These are phyloP conservation scores for Argyra leucocephala DNA, from an alignment of 2,888 invertebrate genomes.

Conservation along the genomic window DNA sequence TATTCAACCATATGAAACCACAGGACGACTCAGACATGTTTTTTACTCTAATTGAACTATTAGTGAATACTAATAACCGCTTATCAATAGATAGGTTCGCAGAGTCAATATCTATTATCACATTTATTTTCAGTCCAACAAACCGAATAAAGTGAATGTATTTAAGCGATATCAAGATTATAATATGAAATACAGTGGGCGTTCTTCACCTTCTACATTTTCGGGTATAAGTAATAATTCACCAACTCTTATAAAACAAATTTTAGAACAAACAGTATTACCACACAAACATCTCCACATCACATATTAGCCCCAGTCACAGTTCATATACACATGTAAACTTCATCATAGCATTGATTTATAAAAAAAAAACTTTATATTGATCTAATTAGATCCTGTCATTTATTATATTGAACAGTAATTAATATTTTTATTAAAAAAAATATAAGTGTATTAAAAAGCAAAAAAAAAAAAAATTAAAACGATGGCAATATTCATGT, in stretches of 20 bases:
- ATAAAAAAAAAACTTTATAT: background rate
- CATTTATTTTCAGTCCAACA: slow-evolving; percentile 45
- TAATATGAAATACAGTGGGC: slow-evolving; percentile 39
- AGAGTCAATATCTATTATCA: slow-evolving; percentile 50
- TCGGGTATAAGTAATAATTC: slow-evolving; percentile 34
- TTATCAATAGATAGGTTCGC: slow-evolving; percentile 50
- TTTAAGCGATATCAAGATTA: slow-evolving; percentile 20
- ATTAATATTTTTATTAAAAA: background rate
- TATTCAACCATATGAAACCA: slow-evolving; percentile 90
- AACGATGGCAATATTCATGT: too few species aligned
- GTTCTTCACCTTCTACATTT: slow-evolving; percentile 42
- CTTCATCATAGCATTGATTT: slow-evolving; percentile 36
- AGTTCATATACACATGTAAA: slow-evolving; percentile 81
- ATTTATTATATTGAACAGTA: background rate
- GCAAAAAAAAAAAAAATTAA: too few species aligned
- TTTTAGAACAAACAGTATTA: slow-evolving; percentile 35
- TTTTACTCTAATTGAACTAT: slow-evolving; percentile 59
- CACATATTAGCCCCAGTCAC: slow-evolving; percentile 78
- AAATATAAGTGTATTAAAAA: too few species aligned
- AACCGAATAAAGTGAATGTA: slow-evolving; percentile 26
- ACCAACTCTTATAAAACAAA: slow-evolving; percentile 29
- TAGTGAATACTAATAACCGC: slow-evolving; percentile 46
- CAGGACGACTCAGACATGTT: slow-evolving; percentile 82
- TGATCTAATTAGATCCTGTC: background rate
- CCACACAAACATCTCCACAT: slow-evolving; percentile 38